These are phyloP conservation scores for Hydropotes inermis DNA, from an alignment of 2,113 vertebrate species.

Conservation along the genomic window DNA sequence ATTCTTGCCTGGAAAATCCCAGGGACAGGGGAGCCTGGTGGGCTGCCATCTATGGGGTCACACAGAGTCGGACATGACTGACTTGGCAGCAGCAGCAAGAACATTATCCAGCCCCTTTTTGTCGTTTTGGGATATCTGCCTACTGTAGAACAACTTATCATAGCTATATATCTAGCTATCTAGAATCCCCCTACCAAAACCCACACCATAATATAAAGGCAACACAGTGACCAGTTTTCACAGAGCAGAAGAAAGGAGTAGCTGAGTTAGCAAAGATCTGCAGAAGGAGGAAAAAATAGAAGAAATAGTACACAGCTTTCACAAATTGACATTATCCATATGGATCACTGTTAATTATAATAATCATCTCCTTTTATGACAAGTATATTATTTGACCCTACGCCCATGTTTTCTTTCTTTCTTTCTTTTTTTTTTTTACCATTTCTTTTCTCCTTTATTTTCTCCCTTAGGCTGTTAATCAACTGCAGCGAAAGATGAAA, in stretches of 20 bases:
- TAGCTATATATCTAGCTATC: neutral
- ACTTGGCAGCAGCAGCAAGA: neutral
- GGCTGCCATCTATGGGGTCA: too few relatives aligned
- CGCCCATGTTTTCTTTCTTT: neutral
- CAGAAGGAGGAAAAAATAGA: neutral
- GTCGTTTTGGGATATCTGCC: neutral
- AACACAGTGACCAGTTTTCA: neutral
- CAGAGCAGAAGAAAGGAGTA: neutral
- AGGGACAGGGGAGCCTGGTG: too few relatives aligned
- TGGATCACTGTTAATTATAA: neutral
- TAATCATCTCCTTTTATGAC: neutral
- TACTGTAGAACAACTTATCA: neutral
- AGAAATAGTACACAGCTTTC: neutral
- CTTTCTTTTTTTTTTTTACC: neutral
- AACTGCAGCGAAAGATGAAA: neutral
- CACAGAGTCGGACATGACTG: too few relatives aligned
- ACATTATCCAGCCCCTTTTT: rapidly evolving
- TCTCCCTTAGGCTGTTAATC: neutral
- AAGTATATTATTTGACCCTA: neutral
- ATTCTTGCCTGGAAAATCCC: too few relatives aligned
- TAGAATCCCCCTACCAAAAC: neutral
- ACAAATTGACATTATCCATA: neutral
- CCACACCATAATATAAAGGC: neutral
- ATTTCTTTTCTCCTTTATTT: neutral
- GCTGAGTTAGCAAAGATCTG: neutral